phyloP scores from a whole-genome alignment of 2,888 invertebrate genomes.

The Stenodema calcarata region DNA sequence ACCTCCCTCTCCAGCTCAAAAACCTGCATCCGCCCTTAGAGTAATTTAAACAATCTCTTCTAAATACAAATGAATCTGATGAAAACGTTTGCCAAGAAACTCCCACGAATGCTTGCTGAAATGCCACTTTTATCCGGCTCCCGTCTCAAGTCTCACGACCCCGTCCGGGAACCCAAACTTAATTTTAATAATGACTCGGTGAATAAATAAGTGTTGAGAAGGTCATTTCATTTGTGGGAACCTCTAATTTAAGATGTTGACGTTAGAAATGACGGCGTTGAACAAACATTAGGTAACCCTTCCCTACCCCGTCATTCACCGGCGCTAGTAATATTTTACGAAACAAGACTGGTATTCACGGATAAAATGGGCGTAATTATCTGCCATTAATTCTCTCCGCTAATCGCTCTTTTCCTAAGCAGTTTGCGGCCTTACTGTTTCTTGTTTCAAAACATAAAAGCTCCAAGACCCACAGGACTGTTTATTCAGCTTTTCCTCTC shows the following conservation, averaged over 20 bases:
- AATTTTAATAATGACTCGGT: constrained; percentile 41
- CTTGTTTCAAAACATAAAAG: constrained; percentile 28
- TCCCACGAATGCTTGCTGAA: neutral
- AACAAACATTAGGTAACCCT: constrained; percentile 29
- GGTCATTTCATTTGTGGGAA: constrained; percentile 35
- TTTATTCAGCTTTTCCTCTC: neutral
- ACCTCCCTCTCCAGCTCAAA: neutral
- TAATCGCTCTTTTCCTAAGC: constrained; percentile 24
- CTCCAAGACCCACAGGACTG: neutral
- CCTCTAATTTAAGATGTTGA: constrained; percentile 33
- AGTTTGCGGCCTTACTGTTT: constrained; percentile 9
- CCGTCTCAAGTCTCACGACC: neutral
- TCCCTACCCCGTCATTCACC: neutral
- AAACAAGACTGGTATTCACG: constrained; percentile 26
- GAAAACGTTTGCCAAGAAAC: constrained; percentile 41
- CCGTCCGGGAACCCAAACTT: constrained; percentile 19
- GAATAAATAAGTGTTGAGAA: constrained; percentile 38
- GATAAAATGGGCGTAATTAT: constrained; percentile 30
- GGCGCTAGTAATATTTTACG: constrained; percentile 19
- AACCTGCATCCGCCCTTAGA: neutral
- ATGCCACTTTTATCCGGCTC: neutral
- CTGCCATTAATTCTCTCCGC: constrained; percentile 13
- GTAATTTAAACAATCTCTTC: constrained; percentile 1
- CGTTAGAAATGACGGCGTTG: constrained; percentile 32
- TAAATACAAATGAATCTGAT: constrained; percentile 32